phyloP scores from a whole-genome alignment of 2,113 vertebrate genomes.

The Pungitius pungitius region DNA sequence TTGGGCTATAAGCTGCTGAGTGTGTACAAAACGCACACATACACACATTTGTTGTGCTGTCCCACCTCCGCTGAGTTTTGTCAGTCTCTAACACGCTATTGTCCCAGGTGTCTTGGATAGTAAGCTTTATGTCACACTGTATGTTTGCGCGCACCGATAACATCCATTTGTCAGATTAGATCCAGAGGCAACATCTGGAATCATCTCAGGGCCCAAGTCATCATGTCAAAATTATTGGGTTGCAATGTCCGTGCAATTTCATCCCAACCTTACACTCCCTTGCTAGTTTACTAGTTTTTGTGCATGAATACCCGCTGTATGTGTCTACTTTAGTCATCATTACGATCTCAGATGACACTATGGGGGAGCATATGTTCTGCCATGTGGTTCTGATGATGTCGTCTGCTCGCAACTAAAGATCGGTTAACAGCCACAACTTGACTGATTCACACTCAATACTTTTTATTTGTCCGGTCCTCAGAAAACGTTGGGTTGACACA shows the following conservation, averaged over 20 bases:
- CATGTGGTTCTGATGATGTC: background rate
- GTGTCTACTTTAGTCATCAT: slow-evolving; percentile 6
- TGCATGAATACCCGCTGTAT: slow-evolving; percentile 1
- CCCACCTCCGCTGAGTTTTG: slow-evolving; percentile 7
- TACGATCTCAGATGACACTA: background rate
- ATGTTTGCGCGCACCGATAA: background rate
- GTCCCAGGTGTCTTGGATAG: slow-evolving; percentile 35
- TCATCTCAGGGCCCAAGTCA: slow-evolving; percentile 7
- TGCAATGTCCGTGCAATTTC: slow-evolving; percentile 6
- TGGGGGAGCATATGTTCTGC: slow-evolving; percentile 1
- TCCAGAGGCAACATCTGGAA: slow-evolving; percentile 41
- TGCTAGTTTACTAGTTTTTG: background rate
- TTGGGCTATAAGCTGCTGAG: background rate
- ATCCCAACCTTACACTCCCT: background rate
- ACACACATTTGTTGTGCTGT: background rate
- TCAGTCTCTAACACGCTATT: slow-evolving; percentile 25
- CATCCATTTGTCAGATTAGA: slow-evolving; percentile 56
- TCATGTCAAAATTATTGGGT: slow-evolving; percentile 1
- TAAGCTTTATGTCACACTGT: slow-evolving; percentile 24
- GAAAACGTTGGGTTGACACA: background rate
- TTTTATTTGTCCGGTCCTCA: slow-evolving; percentile 9
- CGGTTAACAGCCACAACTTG: background rate
- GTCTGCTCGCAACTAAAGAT: slow-evolving; percentile 3
- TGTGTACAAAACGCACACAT: background rate
- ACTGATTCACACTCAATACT: slow-evolving; percentile 5